Conservation (phyloP, 2,888 invertebrate species). For the Diaprepes abbreviatus region DNA sequence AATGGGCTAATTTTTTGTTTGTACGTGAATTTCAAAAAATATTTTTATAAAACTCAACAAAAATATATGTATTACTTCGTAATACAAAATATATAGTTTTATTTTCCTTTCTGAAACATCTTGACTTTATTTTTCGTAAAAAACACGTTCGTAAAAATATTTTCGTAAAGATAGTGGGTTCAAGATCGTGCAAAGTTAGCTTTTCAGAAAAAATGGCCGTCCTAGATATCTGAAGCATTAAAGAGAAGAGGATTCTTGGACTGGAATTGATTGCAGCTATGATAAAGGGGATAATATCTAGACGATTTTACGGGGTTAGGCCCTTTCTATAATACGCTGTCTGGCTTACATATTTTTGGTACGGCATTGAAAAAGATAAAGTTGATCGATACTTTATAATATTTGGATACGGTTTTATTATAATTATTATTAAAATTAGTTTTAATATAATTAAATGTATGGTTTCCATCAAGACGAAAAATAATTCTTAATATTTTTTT, state of each 20-base stretch:
- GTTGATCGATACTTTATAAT: not conserved
- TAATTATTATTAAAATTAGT: no score
- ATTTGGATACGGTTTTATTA: no score
- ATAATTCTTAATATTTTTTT: no score
- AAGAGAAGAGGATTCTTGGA: constrained; percentile 21
- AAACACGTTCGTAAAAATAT: constrained; percentile 9
- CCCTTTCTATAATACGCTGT: constrained; percentile 12
- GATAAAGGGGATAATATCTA: constrained; percentile 22
- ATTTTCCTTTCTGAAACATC: not conserved
- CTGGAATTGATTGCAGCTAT: constrained; percentile 22
- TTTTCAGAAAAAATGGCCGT: constrained; percentile 20
- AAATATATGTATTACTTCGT: not conserved
- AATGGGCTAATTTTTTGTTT: no score
- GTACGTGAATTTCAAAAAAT: no score
- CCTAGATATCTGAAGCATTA: constrained; percentile 17
- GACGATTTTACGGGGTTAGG: constrained; percentile 19
- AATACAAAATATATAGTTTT: not conserved
- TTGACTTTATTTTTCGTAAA: constrained; percentile 8
- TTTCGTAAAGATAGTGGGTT: constrained; percentile 16
- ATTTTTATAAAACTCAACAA: no score
- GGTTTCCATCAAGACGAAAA: no score
- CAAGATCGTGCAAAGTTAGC: constrained; percentile 20
- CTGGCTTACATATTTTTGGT: constrained; percentile 18
- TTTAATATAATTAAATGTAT: no score
- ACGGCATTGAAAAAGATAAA: not conserved